Conservation (phyloP, 2,888 invertebrate species). For the Octodonta nipae region DNA sequence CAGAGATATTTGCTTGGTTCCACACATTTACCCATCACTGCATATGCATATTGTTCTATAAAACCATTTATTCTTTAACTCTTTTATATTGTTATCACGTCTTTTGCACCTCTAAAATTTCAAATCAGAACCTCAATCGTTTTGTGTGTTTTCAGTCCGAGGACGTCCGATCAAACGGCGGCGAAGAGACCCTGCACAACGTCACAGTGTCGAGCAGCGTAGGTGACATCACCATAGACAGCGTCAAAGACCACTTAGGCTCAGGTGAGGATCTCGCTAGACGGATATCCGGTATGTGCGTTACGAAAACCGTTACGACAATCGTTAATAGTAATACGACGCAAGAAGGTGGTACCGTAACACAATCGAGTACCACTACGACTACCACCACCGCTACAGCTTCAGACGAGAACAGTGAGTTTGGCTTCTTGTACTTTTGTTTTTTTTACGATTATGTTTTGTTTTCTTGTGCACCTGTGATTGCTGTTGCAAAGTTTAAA, state of each 20-base stretch:
- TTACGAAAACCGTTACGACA: constrained; percentile 49
- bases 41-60: too few species aligned
- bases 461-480: too few species aligned
- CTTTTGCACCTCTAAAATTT: too few species aligned
- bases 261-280: constrained; percentile 32
- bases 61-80: too few species aligned
- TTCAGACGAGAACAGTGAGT: constrained; percentile 43
- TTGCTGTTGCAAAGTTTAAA: too few species aligned
- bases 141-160: constrained; percentile 16
- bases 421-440: constrained; percentile 17
- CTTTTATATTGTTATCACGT: too few species aligned
- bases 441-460: constrained; percentile 6
- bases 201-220: constrained; percentile 47
- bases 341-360: constrained; percentile 18
- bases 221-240: constrained; percentile 88
- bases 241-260: constrained; percentile 73
- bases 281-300: constrained; percentile 34
- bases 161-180: constrained; percentile 34
- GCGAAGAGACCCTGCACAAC: constrained; percentile 31
- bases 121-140: too few species aligned
- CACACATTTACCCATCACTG: too few species aligned
- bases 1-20: too few species aligned
- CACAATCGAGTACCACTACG: constrained; percentile 12
- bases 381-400: constrained; percentile 8
- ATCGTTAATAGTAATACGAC: constrained; percentile 37